Conservation (phyloP, 2,113 vertebrate genomes). For the Psilopogon haemacephalus region DNA sequence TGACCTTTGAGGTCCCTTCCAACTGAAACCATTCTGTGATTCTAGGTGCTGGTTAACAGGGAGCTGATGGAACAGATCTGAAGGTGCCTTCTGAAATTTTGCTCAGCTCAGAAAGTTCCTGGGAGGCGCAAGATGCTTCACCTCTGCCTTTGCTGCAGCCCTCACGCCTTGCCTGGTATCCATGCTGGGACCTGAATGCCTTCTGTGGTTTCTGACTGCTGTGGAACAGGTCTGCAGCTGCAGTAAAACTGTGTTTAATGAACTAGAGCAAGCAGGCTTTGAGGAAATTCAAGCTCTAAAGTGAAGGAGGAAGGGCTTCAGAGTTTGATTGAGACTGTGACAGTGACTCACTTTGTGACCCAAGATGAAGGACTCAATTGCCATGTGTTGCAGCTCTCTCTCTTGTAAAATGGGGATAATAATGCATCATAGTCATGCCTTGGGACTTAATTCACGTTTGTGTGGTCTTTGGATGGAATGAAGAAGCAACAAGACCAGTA, state of each 20-base stretch:
- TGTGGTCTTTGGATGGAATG: background rate
- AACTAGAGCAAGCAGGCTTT: background rate
- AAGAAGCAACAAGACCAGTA: background rate
- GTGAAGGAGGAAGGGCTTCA: slow-evolving; percentile 9
- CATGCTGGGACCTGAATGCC: background rate
- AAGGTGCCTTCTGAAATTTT: background rate
- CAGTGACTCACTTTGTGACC: background rate
- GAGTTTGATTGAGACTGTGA: background rate
- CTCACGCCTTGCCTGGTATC: background rate
- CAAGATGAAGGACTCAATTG: background rate
- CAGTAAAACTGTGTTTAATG: background rate
- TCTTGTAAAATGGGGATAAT: background rate
- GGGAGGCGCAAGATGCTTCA: accelerated
- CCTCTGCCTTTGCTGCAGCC: background rate
- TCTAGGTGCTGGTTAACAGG: background rate
- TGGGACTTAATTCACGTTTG: background rate
- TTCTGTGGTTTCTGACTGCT: background rate
- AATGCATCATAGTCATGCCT: background rate
- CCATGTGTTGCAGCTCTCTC: background rate
- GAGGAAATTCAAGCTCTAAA: background rate
- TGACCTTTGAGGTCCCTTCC: too few relatives aligned
- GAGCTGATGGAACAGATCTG: background rate
- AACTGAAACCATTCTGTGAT: too few relatives aligned
- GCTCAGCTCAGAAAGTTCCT: background rate
- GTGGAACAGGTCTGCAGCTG: slow-evolving; percentile 18